These are phyloP conservation scores for Drosophila bipectinata DNA, from an alignment of 1,140 invertebrate species.

Conservation along the genomic window DNA sequence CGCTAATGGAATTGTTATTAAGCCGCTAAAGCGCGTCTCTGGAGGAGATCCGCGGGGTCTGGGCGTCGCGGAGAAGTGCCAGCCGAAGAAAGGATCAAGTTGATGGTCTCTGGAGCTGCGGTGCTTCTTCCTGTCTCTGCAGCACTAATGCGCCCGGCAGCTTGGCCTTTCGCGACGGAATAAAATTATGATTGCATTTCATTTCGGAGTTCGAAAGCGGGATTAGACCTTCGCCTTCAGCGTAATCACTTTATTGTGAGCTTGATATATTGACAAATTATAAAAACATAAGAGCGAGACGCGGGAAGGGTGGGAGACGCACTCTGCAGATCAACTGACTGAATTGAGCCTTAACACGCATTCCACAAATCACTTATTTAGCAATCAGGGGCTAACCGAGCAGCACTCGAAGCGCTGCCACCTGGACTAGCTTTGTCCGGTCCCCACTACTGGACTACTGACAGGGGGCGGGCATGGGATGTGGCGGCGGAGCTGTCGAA, in stretches of 20 bases:
- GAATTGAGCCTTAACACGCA: slow-evolving; percentile 61
- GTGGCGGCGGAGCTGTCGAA: slow-evolving; percentile 59
- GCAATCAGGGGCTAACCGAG: slow-evolving; percentile 55
- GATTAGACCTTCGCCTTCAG: slow-evolving; percentile 21
- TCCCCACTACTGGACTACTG: not conserved
- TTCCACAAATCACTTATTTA: slow-evolving; percentile 75
- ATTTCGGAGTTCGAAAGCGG: slow-evolving; percentile 45
- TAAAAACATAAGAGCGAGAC: slow-evolving; percentile 57
- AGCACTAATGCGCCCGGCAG: slow-evolving; percentile 77
- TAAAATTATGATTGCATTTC: slow-evolving; percentile 80
- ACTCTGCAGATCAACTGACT: slow-evolving; percentile 31
- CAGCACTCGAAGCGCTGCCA: too few relatives aligned
- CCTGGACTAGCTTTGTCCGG: not conserved
- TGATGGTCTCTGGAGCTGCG: slow-evolving; percentile 21
- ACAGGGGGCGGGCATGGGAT: slow-evolving; percentile 24
- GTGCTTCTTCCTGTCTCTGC: slow-evolving; percentile 28
- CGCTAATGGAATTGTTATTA: slow-evolving; percentile 82
- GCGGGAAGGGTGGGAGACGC: not conserved
- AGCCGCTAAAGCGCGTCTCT: slow-evolving; percentile 55
- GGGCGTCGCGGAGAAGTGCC: slow-evolving; percentile 1
- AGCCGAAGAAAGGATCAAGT: slow-evolving; percentile 25
- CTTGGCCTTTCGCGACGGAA: slow-evolving; percentile 56
- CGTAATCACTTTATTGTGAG: slow-evolving; percentile 79
- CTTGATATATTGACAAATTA: slow-evolving; percentile 81
- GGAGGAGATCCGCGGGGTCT: slow-evolving; percentile 15